phyloP scores from a whole-genome alignment of 2,888 invertebrate genomes.

The Meloe dianella region DNA sequence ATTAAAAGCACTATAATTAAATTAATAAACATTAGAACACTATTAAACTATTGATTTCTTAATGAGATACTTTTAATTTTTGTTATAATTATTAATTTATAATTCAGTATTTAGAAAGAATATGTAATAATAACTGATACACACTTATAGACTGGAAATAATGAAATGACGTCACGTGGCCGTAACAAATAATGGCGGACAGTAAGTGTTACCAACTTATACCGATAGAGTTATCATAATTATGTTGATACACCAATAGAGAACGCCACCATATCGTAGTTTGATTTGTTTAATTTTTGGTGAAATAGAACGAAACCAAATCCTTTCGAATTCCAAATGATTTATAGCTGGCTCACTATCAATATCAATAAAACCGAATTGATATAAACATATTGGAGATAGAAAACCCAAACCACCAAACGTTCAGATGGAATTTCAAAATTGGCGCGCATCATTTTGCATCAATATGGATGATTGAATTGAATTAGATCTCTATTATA shows the following conservation, averaged over 20 bases:
- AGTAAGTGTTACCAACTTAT: not conserved
- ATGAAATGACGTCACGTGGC: conserved; percentile 8
- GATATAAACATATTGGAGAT: no score
- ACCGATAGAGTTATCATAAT: not conserved
- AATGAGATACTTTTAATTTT: not conserved
- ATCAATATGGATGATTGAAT: no score
- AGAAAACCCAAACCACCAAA: no score
- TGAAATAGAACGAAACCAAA: no score
- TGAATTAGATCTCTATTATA: no score
- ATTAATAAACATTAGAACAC: not conserved
- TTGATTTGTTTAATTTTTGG: not conserved
- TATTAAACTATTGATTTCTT: no score
- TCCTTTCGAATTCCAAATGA: no score
- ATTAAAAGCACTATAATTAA: not conserved
- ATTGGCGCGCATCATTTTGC: no score
- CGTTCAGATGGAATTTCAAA: no score
- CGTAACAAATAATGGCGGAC: not conserved
- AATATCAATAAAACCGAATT: no score
- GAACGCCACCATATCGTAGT: not conserved
- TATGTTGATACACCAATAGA: not conserved
- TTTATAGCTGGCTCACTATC: no score
- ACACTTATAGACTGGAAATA: not conserved
- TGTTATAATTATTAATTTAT: not conserved
- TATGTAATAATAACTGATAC: not conserved
- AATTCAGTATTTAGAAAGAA: no score